Evolutionary conservation across 2,888 invertebrate species (phyloP).

Genomic region (Parnassius mnemosyne): DNA sequence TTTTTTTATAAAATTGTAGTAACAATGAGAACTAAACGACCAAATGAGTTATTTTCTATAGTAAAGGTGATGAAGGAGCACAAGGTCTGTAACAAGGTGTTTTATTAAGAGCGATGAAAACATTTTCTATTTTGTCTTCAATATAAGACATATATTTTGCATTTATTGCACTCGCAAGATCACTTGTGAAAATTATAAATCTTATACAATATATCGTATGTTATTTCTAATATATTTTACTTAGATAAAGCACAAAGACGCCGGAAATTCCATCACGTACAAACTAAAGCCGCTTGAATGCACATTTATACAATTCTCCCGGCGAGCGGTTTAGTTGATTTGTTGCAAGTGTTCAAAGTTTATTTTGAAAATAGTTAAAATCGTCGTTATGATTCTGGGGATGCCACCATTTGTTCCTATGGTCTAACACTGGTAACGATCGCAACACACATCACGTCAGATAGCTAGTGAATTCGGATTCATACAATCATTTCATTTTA

Average conservation of each 20-base stretch:
- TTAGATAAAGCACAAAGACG: conserved; percentile 4
- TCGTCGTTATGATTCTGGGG: neutral
- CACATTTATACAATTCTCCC: conserved; percentile 16
- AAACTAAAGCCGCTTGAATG: conserved; percentile 8
- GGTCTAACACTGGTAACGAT: neutral
- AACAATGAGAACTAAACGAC: too few species aligned
- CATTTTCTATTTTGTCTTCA: too few species aligned
- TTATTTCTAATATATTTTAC: conserved; percentile 9
- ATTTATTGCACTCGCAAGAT: too few species aligned
- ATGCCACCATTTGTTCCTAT: neutral
- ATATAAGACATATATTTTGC: too few species aligned
- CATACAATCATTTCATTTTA: conserved; percentile 34
- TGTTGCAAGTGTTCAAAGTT: conserved; percentile 12
- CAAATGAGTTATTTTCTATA: too few species aligned
- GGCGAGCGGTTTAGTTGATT: neutral
- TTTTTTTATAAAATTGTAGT: too few species aligned
- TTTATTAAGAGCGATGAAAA: too few species aligned
- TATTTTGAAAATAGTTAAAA: conserved; percentile 1
- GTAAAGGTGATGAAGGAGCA: too few species aligned
- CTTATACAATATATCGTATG: too few species aligned
- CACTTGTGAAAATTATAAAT: too few species aligned
- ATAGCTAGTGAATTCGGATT: conserved; percentile 29
- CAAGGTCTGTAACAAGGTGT: too few species aligned
- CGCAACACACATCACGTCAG: conserved; percentile 25
- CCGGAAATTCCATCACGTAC: conserved; percentile 17